These are phyloP conservation scores for Oscheius sp. DNA, from an alignment of 1,140 invertebrate species.

Conservation along the genomic window DNA sequence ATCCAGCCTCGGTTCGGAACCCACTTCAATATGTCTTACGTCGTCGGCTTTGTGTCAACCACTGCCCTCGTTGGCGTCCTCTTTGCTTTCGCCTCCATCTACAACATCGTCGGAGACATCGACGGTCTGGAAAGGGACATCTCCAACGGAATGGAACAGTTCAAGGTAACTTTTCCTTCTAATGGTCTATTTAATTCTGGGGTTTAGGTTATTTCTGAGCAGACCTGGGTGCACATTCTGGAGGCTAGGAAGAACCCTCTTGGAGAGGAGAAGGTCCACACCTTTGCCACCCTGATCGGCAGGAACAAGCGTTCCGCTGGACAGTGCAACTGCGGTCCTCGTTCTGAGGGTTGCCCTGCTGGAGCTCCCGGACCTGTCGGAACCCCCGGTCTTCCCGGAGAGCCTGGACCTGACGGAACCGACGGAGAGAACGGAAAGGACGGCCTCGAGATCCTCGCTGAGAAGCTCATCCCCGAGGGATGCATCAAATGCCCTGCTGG, in stretches of 20 bases:
- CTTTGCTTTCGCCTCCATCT: neutral
- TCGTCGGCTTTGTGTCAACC: neutral
- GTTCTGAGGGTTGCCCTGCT: conserved; percentile 17
- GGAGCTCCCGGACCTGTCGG: conserved; percentile 23
- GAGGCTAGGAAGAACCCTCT: conserved; percentile 8
- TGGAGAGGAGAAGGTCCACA: neutral
- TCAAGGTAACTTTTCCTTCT: too few species aligned
- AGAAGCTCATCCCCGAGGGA: neutral
- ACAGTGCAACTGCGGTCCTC: conserved; percentile 18
- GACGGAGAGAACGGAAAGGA: conserved; percentile 5
- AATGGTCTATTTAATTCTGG: too few species aligned
- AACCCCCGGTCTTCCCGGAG: conserved; percentile 9
- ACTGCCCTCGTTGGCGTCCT: conserved; percentile 3
- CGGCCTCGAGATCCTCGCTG: neutral
- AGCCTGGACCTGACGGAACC: conserved; percentile 6
- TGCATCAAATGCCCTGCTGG: conserved; percentile 26
- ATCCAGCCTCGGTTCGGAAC: neutral
- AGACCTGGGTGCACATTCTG: conserved; percentile 19
- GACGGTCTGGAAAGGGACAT: conserved; percentile 20
- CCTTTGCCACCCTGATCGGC: conserved; percentile 6
- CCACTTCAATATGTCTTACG: neutral
- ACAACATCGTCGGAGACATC: conserved; percentile 18
- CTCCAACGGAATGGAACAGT: conserved; percentile 14
- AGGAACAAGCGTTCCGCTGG: conserved; percentile 16
- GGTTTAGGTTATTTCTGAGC: conserved; percentile 11